phyloP scores from a whole-genome alignment of 2,888 invertebrate species.

The Desoria tigrina region DNA sequence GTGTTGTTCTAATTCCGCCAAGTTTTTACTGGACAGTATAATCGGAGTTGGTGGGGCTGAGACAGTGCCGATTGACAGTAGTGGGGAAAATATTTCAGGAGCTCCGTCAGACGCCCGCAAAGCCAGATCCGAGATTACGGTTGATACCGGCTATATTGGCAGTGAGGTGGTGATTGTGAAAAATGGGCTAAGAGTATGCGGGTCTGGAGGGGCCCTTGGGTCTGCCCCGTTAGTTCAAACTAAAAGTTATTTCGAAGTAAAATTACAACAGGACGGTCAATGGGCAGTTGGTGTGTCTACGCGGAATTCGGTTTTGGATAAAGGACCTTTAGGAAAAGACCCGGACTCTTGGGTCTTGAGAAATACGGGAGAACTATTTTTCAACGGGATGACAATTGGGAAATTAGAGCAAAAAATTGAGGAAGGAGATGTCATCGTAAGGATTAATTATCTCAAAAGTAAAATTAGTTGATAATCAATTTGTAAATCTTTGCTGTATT shows the following conservation, averaged over 20 bases:
- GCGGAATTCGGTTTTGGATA: constrained; percentile 79
- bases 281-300: constrained; percentile 97
- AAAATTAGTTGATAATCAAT: background rate
- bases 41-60: constrained; percentile 44
- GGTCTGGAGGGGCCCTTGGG: constrained; percentile 90
- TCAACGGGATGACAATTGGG: constrained; percentile 77
- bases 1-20: constrained; percentile 52
- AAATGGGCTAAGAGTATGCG: constrained; percentile 88
- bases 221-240: constrained; percentile 94
- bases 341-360: constrained; percentile 90
- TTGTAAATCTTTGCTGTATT: constrained; percentile 15
- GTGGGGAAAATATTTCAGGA: constrained; percentile 33
- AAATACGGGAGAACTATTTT: constrained; percentile 82
- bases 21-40: constrained; percentile 49
- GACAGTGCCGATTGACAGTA: constrained; percentile 29
- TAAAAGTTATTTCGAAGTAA: constrained; percentile 97
- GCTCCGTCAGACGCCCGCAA: constrained; percentile 22
- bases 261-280: constrained; percentile 85
- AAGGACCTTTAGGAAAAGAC: constrained; percentile 83
- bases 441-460: no score
- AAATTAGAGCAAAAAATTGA: constrained; percentile 69
- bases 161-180: constrained; percentile 95
- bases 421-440: constrained; percentile 87
- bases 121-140: constrained; percentile 39
- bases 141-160: constrained; percentile 60